These are phyloP conservation scores for Drosophila pseudoobscura DNA, from an alignment of 1,140 invertebrate genomes.

Conservation along the genomic window DNA sequence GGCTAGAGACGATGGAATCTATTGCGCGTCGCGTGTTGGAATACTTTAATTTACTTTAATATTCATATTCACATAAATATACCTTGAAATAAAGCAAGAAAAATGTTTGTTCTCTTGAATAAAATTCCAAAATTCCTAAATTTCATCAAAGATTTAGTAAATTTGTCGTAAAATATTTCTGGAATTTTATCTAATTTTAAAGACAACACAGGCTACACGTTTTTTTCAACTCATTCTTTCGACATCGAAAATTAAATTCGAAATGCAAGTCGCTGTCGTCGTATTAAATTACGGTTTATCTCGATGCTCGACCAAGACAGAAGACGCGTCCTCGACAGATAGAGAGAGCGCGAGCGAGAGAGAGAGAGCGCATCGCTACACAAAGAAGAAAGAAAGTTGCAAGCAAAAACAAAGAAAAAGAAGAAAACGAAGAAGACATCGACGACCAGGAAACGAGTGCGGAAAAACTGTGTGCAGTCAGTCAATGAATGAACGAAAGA, in stretches of 20 bases:
- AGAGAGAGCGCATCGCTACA: conserved; percentile 15
- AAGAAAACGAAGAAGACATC: conserved; percentile 14
- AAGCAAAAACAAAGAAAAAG: conserved; percentile 37
- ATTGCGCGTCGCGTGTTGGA: no score
- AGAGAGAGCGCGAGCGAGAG: no score
- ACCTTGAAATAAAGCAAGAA: no score
- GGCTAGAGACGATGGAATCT: no score
- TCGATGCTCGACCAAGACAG: conserved; percentile 22
- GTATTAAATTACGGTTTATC: conserved; percentile 21
- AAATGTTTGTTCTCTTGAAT: no score
- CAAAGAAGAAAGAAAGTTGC: conserved; percentile 65
- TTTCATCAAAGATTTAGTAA: no score
- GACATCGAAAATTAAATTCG: background rate
- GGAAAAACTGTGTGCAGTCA: conserved; percentile 56
- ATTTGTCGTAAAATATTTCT: no score
- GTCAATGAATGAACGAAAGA: conserved; percentile 62
- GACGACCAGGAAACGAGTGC: conserved; percentile 64
- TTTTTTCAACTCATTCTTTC: background rate
- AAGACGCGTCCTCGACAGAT: conserved; percentile 24
- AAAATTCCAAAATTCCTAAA: no score
- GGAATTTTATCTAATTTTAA: no score
- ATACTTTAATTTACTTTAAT: no score
- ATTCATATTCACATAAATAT: no score
- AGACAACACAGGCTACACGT: no score
- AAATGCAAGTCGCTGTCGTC: conserved; percentile 21